Percentiles rank a stretch among this genome's conserved stretches.
phyloP scores from a whole-genome alignment of 2,888 invertebrate genomes.

The Rotaria socialis region DNA sequence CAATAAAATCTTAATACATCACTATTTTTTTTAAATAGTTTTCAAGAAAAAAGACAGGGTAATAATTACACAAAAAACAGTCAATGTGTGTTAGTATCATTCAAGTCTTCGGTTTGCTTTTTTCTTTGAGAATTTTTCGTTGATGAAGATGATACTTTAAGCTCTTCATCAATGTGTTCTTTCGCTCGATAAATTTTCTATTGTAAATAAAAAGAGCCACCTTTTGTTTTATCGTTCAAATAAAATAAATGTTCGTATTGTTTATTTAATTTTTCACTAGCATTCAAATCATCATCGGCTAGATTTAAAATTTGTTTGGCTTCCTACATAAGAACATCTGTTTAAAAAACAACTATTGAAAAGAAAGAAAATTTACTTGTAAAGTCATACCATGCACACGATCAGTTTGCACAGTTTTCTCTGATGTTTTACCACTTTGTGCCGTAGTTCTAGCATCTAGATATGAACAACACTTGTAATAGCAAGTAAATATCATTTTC shows the following conservation, averaged over 20 bases:
- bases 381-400: slow-evolving; percentile 39
- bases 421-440: slow-evolving; percentile 29
- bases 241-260: slow-evolving; percentile 79
- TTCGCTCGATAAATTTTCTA: slow-evolving; percentile 70
- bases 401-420: slow-evolving; percentile 41
- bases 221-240: slow-evolving; percentile 82
- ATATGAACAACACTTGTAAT: neutral
- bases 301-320: slow-evolving; percentile 85
- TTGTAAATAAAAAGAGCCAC: slow-evolving; percentile 92
- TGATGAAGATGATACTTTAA: neutral
- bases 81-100: neutral
- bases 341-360: neutral
- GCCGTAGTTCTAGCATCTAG: slow-evolving; percentile 39
- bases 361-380: neutral
- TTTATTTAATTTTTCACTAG: slow-evolving; percentile 67
- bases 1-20: too few species aligned
- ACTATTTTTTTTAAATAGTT: too few species aligned
- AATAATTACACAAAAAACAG: too few species aligned
- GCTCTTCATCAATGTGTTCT: slow-evolving; percentile 61
- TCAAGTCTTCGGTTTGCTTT: neutral
- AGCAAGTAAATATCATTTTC: neutral
- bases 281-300: slow-evolving; percentile 55
- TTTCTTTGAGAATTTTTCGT: neutral
- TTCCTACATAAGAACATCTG: slow-evolving; percentile 65
- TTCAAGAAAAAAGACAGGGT: neutral